Base-by-base conservation (phyloP, 2,888 invertebrate genomes). In the Melanostoma scalare region DNA sequence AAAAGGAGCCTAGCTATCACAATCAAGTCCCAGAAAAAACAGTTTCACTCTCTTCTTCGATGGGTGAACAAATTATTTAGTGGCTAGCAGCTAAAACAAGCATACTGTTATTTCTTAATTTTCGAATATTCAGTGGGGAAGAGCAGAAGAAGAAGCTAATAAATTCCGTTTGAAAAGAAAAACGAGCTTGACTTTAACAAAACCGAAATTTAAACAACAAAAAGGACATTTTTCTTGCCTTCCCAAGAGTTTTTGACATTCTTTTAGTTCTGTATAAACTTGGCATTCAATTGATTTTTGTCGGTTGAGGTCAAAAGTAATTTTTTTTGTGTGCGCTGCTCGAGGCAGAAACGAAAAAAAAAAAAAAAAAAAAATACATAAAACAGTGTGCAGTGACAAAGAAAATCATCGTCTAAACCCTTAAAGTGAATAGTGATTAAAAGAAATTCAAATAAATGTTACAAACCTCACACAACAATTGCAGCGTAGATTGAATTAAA, bases 31-130 rank as follows among this genome's bases (percentile, higher is more conserved):
- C 84, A 67, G 84, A 75, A 74, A 84, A 84, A 84, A 84, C 74
- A 84, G 79, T 84, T 79, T 56, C 71, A 75, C 71, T 84, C 79
- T 84, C 84, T 71, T 71, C 71, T 71, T 79, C 84, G 78, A 69
- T 84, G 78, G 82, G 78, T 84, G 82, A 84, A 84, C 82, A 78
- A 78, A 84, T 73, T 78, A 82, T 78, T 78, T 74, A 71, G 79
- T 84, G 67, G 74, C 69, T 69, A 79, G 78, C 74, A 78, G 61
- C 61, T 35, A 6, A 46, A 46, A 38, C 48, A 65, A 75, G 60
- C 71, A 67, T 67, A 50, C 53, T 55, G 52, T 63, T 31, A 10
- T 67, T 33, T 20, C 31, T 3, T 44, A 61, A 53, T 46, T 53
- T 46, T 67, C 60, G 53, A 46, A 68, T 58, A 63, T 56, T 68